Evolutionary conservation across 1,140 invertebrate genomes (phyloP).

Genomic region (Ruditapes philippinarum): DNA sequence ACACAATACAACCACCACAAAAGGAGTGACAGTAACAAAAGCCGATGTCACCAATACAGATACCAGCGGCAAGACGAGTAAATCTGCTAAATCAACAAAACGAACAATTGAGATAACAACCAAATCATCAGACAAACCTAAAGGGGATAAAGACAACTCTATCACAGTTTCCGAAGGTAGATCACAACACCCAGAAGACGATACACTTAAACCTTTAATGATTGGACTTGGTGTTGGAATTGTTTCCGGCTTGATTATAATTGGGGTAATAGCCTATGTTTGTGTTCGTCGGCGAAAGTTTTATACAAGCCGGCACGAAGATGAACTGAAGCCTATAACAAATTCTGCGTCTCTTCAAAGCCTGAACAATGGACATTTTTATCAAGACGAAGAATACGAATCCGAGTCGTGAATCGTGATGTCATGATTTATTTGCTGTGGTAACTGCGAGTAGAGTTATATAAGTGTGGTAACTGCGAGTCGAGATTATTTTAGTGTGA

Average conservation of each 20-base stretch:
- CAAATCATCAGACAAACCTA: not conserved
- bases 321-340: constrained; percentile 60
- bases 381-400: constrained; percentile 56
- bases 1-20: not conserved
- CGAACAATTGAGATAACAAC: constrained; percentile 12
- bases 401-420: constrained; percentile 12
- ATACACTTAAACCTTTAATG: constrained; percentile 57
- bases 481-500: too few relatives aligned
- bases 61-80: not conserved
- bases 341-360: constrained; percentile 47
- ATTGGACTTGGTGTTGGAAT: constrained; percentile 59
- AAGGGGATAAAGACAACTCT: constrained; percentile 17
- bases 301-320: constrained; percentile 51
- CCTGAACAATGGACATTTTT: constrained; percentile 51
- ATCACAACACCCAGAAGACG: constrained; percentile 45
- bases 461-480: too few relatives aligned
- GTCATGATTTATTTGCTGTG: too few relatives aligned
- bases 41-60: not conserved
- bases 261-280: constrained; percentile 44
- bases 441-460: too few relatives aligned
- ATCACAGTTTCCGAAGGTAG: not conserved
- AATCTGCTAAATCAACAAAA: not conserved
- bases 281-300: constrained; percentile 42
- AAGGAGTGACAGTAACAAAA: not conserved
- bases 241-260: constrained; percentile 53